A percentile compares a stretch with the other conserved stretches of the same genome.
phyloP scores from a whole-genome alignment of 1,140 invertebrate species.

The Penaeus chinensis region DNA sequence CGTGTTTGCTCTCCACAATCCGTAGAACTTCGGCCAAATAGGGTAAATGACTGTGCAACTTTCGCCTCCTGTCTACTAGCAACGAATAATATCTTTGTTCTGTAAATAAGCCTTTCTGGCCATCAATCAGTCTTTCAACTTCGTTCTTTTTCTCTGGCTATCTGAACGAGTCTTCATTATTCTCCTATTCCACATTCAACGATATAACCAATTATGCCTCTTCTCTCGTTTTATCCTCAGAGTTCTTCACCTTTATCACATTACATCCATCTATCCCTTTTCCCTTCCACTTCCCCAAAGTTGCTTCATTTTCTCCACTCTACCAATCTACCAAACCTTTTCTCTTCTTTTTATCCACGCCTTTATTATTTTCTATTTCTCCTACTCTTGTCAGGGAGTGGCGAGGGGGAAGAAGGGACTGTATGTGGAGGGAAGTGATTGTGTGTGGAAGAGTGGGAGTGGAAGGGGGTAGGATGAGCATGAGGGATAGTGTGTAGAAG shows the following conservation, averaged over 20 bases:
- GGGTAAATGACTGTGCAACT: too few relatives aligned
- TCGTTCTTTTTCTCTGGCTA: background rate
- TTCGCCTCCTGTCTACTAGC: too few relatives aligned
- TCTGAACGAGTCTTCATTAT: background rate
- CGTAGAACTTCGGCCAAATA: too few relatives aligned
- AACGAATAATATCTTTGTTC: too few relatives aligned
- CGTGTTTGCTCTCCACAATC: too few relatives aligned
- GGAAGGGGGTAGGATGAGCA: too few relatives aligned
- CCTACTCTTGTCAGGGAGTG: background rate
- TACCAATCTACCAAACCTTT: background rate
- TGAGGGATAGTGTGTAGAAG: too few relatives aligned
- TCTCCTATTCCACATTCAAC: background rate
- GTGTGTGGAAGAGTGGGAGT: too few relatives aligned
- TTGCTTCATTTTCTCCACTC: background rate
- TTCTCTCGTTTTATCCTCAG: background rate
- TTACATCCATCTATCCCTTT: background rate
- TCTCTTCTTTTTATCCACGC: background rate
- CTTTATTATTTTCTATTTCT: background rate
- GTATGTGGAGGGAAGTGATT: background rate
- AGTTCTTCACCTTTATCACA: background rate
- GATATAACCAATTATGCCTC: background rate
- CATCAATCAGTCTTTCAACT: too few relatives aligned
- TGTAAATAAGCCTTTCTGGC: too few relatives aligned
- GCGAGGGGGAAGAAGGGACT: background rate
- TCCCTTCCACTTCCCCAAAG: background rate